These are phyloP conservation scores for Apodemia duryi DNA, from an alignment of 2,888 invertebrate species.

Conservation along the genomic window DNA sequence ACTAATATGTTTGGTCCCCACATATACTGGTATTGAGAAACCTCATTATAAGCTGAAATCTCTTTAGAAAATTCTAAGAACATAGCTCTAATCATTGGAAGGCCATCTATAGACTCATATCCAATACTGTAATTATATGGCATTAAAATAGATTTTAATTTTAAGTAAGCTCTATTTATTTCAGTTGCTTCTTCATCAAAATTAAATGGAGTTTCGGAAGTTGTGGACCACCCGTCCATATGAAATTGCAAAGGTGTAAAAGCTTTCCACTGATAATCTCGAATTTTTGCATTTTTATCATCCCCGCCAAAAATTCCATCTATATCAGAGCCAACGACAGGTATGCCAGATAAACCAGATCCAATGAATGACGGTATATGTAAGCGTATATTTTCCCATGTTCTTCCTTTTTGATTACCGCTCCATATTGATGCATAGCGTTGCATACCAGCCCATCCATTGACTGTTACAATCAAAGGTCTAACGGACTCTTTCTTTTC, in stretches of 20 bases:
- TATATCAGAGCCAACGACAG: constrained; percentile 66
- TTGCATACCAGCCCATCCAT: constrained; percentile 72
- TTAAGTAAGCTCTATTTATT: constrained; percentile 66
- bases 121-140: constrained; percentile 67
- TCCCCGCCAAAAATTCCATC: constrained; percentile 66
- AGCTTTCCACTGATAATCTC: constrained; percentile 71
- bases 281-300: constrained; percentile 51
- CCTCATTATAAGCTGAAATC: constrained; percentile 47
- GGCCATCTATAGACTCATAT: constrained; percentile 49
- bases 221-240: constrained; percentile 70
- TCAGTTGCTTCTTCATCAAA: constrained; percentile 51
- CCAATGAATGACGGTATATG: constrained; percentile 71
- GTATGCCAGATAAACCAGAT: constrained; percentile 60
- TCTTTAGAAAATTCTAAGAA: constrained; percentile 62
- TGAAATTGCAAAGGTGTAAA: constrained; percentile 69
- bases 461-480: constrained; percentile 64
- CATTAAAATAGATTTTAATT: constrained; percentile 63
- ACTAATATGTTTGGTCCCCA: constrained; percentile 66
- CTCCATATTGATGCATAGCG: constrained; percentile 66
- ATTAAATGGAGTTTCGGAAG: constrained; percentile 60
- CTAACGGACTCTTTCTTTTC: constrained; percentile 42
- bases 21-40: constrained; percentile 70
- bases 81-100: constrained; percentile 70
- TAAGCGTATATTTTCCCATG: constrained; percentile 71
- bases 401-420: constrained; percentile 68